These are phyloP conservation scores for Chaunax sp. DNA, from an alignment of 2,797 vertebrate species.

Conservation along the genomic window DNA sequence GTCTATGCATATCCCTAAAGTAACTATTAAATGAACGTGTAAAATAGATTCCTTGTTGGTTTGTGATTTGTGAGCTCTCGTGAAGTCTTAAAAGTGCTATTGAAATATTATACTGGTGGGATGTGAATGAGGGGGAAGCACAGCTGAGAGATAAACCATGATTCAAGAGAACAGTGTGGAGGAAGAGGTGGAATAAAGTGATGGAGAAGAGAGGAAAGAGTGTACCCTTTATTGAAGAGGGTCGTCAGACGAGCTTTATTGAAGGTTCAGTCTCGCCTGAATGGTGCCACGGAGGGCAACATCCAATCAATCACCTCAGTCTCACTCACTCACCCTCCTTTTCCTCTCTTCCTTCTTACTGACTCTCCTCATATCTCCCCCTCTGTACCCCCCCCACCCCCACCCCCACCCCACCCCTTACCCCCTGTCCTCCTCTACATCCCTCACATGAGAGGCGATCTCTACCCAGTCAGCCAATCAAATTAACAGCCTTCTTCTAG, in stretches of 20 bases:
- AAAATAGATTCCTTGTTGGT: constrained; percentile 45
- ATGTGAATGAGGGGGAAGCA: constrained; percentile 53
- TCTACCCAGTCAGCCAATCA: constrained; percentile 79
- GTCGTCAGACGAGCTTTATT: constrained; percentile 81
- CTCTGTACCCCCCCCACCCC: constrained; percentile 5
- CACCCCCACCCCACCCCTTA: constrained; percentile 4
- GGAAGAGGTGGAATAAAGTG: constrained; percentile 62
- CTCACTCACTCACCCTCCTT: constrained; percentile 69
- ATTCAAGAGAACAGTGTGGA: constrained; percentile 61
- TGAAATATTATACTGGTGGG: constrained; percentile 68
- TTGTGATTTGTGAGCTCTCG: constrained; percentile 64
- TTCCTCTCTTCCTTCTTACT: constrained; percentile 56
- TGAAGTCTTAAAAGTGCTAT: constrained; percentile 60
- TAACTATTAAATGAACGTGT: constrained; percentile 48
- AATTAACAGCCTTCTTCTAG: constrained; percentile 74
- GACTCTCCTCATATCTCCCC: constrained; percentile 60
- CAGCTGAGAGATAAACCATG: constrained; percentile 44
- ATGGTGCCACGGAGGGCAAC: constrained; percentile 80
- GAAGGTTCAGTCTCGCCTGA: constrained; percentile 82
- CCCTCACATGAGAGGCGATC: constrained; percentile 64
- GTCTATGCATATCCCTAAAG: constrained; percentile 42
- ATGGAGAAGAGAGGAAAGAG: constrained; percentile 69
- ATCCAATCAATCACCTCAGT: constrained; percentile 79
- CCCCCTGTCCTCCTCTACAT: constrained; percentile 31
- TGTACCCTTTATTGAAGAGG: constrained; percentile 80